phyloP scores from a whole-genome alignment of 2,797 vertebrate species.

The Lacerta viridis region DNA sequence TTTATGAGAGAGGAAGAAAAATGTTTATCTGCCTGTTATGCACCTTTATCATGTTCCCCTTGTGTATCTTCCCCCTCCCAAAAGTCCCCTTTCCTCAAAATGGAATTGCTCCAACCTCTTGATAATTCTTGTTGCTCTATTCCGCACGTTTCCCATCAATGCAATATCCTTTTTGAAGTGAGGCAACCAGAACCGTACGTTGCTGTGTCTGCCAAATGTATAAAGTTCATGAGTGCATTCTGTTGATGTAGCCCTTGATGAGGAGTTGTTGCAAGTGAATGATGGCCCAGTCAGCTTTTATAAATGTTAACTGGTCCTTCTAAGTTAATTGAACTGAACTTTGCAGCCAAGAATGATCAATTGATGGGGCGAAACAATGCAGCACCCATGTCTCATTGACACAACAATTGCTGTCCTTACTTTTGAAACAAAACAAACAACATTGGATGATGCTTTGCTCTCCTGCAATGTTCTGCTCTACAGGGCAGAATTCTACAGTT shows the following conservation, averaged over 20 bases:
- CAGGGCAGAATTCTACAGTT: constrained; percentile 38
- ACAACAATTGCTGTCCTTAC: constrained; percentile 62
- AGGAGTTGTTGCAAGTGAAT: constrained; percentile 46
- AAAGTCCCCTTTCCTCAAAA: too few relatives aligned
- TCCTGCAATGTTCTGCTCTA: constrained; percentile 61
- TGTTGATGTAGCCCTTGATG: constrained; percentile 67
- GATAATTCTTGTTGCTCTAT: too few relatives aligned
- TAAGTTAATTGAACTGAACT: constrained; percentile 61
- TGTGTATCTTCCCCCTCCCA: too few relatives aligned
- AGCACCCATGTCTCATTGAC: constrained; percentile 57
- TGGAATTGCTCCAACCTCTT: too few relatives aligned
- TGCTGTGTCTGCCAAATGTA: constrained; percentile 6
- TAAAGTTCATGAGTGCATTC: constrained; percentile 73
- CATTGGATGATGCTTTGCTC: constrained; percentile 59
- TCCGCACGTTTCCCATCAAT: too few relatives aligned
- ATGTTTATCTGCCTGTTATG: too few relatives aligned
- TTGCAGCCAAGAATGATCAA: constrained; percentile 57
- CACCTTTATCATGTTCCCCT: too few relatives aligned
- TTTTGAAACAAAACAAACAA: constrained; percentile 63
- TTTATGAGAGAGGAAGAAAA: too few relatives aligned
- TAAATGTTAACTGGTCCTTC: constrained; percentile 64
- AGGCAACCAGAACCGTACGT: too few relatives aligned
- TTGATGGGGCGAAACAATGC: constrained; percentile 26
- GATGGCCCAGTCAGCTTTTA: constrained; percentile 70
- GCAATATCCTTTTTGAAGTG: too few relatives aligned